Conservation (phyloP, 1,140 invertebrate species). For the Maniola jurtina region DNA sequence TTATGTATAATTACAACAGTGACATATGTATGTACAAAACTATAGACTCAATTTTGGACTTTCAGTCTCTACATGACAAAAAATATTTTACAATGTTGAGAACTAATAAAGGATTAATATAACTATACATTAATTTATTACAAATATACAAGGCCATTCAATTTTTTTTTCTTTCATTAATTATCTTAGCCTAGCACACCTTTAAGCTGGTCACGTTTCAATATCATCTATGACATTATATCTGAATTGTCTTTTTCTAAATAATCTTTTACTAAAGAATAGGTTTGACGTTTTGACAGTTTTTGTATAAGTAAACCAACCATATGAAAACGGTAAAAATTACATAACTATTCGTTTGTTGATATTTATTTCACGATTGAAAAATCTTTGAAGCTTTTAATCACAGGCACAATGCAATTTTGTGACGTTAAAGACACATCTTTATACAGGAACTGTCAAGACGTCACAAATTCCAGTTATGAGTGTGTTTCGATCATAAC, state of each 20-base stretch:
- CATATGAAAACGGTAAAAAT: too few relatives aligned
- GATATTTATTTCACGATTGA: too few relatives aligned
- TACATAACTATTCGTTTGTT: too few relatives aligned
- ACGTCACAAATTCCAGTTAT: background rate
- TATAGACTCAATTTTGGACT: conserved; percentile 77
- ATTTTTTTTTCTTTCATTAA: conserved; percentile 19
- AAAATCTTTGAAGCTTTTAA: too few relatives aligned
- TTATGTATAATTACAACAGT: conserved; percentile 69
- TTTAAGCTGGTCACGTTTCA: background rate
- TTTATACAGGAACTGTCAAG: background rate
- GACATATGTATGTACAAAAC: conserved; percentile 75
- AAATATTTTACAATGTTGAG: conserved; percentile 46
- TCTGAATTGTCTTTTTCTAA: background rate
- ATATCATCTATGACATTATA: background rate
- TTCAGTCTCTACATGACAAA: conserved; percentile 66
- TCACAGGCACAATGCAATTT: background rate
- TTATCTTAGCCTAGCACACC: conserved; percentile 3
- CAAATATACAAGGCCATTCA: conserved; percentile 66
- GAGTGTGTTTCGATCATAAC: too few relatives aligned
- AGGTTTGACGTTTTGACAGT: too few relatives aligned
- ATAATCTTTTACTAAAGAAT: too few relatives aligned
- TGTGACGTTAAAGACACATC: background rate
- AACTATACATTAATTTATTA: conserved; percentile 63
- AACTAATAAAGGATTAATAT: conserved; percentile 50
- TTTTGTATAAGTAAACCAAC: too few relatives aligned